phyloP scores from a whole-genome alignment of 2,113 vertebrate species.

The Dasyurus viverrinus region DNA sequence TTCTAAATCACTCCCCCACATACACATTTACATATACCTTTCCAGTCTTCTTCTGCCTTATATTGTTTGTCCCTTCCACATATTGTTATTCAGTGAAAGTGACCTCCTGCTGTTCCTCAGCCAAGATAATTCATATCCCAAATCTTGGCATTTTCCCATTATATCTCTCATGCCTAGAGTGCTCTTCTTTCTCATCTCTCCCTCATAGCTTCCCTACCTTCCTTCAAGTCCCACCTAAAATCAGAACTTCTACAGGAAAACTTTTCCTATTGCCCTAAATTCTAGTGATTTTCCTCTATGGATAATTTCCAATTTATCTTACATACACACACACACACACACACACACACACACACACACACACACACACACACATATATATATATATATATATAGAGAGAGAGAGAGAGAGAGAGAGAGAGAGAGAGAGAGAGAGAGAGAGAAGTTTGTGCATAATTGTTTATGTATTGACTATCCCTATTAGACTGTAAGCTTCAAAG shows the following conservation, averaged over 20 bases:
- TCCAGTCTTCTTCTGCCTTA: background rate
- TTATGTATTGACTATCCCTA: background rate
- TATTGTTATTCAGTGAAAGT: background rate
- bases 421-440: too few relatives aligned
- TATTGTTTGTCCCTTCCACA: background rate
- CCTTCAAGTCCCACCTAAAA: background rate
- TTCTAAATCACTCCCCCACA: background rate
- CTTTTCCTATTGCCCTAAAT: background rate
- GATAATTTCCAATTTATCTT: background rate
- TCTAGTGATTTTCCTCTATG: background rate
- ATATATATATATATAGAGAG: too few relatives aligned
- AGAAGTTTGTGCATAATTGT: background rate
- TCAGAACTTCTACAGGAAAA: background rate
- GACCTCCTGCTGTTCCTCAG: background rate
- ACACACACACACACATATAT: too few relatives aligned
- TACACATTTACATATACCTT: background rate
- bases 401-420: too few relatives aligned
- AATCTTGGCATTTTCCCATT: background rate
- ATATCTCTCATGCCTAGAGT: background rate
- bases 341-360: too few relatives aligned
- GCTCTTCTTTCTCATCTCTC: background rate
- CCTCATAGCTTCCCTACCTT: background rate
- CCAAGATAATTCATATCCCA: background rate
- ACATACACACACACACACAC: too few relatives aligned
- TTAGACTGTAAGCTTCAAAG: background rate